Base-by-base conservation (phyloP, 2,888 invertebrate species). In the Smittia aterrima region DNA sequence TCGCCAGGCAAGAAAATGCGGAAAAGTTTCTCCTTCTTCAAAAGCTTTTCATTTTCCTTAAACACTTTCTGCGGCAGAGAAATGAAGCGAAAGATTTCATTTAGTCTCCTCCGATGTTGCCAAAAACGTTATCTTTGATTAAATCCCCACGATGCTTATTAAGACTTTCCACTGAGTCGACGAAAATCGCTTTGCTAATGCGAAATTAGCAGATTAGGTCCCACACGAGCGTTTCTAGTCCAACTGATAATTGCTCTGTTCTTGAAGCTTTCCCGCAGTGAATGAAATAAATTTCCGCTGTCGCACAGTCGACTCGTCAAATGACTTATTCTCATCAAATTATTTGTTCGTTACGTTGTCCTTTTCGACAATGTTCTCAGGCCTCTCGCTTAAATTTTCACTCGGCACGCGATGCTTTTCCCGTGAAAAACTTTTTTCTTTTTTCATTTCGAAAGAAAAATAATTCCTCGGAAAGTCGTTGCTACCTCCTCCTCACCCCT, bases 251-350 rank as follows among this genome's bases (percentile, higher is more conserved):
- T n/a, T n/a, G n/a, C n/a, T n/a, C n/a, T n/a, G n/a, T n/a, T n/a
- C n/a, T n/a, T n/a, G 11, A 47, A 32, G 32, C 32, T 32, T 6
- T 2, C 47, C n/a, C 16, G 47, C 13, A 22, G 58, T 58, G 22
- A 58, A 58, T 22, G 18, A 1, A 58, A 58, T 58, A 58, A 20
- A 58, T 58, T 58, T 22, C 70, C 54, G 27, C n/a, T 11, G 3
- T 11, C 9, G 24, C 25, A 27, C 6, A 66, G 53, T 38, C 20
- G 47, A 71, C 27, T 71, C 53, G 24, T 71, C 70, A 25, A 71
- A 71, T 71, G 70, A 71, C 70, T 71, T 71, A 71, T 54, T 71
- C 53, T 71, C 70, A 54, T 71, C 70, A 54, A 71, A 71, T 71
- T 54, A 71, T 54, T 27, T 53, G 53, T 71, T 71, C 54, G 53